These are phyloP conservation scores for Scolopax rusticola DNA, from an alignment of 2,797 vertebrate species.

Conservation along the genomic window DNA sequence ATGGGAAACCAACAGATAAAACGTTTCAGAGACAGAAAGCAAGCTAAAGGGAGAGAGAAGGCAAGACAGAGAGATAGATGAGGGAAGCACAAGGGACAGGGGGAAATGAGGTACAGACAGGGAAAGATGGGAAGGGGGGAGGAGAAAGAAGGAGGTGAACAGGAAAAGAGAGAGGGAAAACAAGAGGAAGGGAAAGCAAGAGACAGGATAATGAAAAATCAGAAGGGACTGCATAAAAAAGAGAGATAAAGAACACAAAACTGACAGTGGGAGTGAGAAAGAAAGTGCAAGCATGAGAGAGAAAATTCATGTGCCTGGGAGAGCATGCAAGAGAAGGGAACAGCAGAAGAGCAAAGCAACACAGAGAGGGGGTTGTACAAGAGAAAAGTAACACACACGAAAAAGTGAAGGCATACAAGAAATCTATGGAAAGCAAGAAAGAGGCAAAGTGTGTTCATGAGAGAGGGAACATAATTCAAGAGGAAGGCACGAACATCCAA, in stretches of 20 bases:
- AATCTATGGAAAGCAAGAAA: background rate
- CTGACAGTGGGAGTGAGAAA: background rate
- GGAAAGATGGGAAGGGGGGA: background rate
- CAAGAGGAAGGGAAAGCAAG: background rate
- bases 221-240: background rate
- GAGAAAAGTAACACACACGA: background rate
- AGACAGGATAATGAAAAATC: fast-evolving
- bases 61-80: background rate
- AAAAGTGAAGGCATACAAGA: background rate
- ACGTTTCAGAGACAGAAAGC: background rate
- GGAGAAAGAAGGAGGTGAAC: background rate
- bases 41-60: background rate
- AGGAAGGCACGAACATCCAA: background rate
- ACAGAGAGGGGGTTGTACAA: background rate
- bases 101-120: background rate
- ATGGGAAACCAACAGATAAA: background rate
- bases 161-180: background rate
- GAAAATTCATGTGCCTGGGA: background rate
- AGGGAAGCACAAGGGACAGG: background rate
- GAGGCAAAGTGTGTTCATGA: background rate
- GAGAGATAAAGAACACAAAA: background rate
- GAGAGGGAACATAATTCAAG: background rate
- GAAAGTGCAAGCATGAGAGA: background rate
- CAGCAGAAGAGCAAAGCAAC: background rate
- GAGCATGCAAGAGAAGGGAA: background rate